Percentiles rank a stretch among this genome's conserved stretches.
Evolutionary conservation across 2,888 invertebrate genomes (phyloP).

Genomic region (Orchesellides sinensis): DNA sequence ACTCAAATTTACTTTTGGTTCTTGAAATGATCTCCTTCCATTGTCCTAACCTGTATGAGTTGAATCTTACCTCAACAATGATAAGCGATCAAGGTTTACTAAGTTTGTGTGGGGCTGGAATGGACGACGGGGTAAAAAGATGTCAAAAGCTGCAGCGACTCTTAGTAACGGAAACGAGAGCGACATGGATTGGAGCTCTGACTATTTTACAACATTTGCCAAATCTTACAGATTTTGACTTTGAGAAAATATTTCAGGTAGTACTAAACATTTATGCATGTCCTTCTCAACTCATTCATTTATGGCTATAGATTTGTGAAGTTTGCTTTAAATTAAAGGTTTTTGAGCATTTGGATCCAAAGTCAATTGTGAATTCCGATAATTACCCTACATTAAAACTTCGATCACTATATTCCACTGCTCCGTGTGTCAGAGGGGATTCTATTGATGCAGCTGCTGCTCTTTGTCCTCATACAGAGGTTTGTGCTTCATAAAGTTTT

Average conservation of each 20-base stretch:
- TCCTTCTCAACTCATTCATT: not conserved
- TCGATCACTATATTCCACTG: slow-evolving; percentile 74
- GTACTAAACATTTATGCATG: too few relatives aligned
- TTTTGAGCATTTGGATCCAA: slow-evolving; percentile 73
- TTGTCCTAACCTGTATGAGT: slow-evolving; percentile 75
- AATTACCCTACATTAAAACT: slow-evolving; percentile 68
- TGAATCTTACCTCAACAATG: slow-evolving; percentile 76
- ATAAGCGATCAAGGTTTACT: slow-evolving; percentile 76
- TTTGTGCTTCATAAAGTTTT: slow-evolving; percentile 12
- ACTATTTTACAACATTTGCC: slow-evolving; percentile 75
- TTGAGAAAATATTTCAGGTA: slow-evolving; percentile 76
- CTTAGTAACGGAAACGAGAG: slow-evolving; percentile 75
- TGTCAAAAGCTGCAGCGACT: slow-evolving; percentile 75
- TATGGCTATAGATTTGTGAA: not conserved
- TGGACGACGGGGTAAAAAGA: slow-evolving; percentile 70
- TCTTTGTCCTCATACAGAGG: slow-evolving; percentile 75
- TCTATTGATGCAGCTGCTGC: slow-evolving; percentile 75
- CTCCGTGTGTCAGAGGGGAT: slow-evolving; percentile 73
- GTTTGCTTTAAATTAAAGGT: slow-evolving; percentile 55
- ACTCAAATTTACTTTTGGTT: too few relatives aligned
- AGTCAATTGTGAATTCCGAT: slow-evolving; percentile 39
- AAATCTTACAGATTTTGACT: slow-evolving; percentile 76
- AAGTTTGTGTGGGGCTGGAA: slow-evolving; percentile 74
- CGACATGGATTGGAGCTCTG: slow-evolving; percentile 75
- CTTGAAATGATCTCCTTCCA: slow-evolving; percentile 75